Percentiles rank a stretch among this genome's conserved stretches.
These are phyloP conservation scores for Meloidogyne exigua DNA, from an alignment of 1,140 invertebrate genomes.

Conservation along the genomic window DNA sequence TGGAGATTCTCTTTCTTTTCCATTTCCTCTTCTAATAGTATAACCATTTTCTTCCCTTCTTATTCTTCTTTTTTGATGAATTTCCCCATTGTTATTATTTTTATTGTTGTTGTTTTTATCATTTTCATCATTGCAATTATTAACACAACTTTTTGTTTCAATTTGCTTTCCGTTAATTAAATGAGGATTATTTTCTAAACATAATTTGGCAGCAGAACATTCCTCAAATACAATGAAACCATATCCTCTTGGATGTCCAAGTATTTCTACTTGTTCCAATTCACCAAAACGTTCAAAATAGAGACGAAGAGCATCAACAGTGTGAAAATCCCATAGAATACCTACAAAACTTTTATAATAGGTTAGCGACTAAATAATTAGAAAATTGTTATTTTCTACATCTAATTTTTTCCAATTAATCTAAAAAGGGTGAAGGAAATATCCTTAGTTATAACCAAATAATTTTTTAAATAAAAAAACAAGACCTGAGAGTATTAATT, in stretches of 20 bases:
- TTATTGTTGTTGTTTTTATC: neutral
- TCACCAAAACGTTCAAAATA: conserved; percentile 54
- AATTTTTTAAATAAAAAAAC: neutral
- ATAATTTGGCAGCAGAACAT: conserved; percentile 29
- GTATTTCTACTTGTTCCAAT: conserved; percentile 54
- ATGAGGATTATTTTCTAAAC: conserved; percentile 37
- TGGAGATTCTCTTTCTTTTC: too few species aligned
- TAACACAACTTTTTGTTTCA: conserved; percentile 26
- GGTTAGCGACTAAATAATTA: too few species aligned
- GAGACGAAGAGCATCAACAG: conserved; percentile 47
- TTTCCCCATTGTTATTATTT: neutral
- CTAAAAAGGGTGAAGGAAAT: too few species aligned
- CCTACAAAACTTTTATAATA: conserved; percentile 26
- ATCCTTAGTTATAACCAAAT: too few species aligned
- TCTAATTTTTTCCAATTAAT: too few species aligned
- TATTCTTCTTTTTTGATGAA: neutral
- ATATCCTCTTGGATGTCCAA: conserved; percentile 45
- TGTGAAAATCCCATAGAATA: conserved; percentile 53
- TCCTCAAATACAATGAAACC: conserved; percentile 53
- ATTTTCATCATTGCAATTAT: too few species aligned
- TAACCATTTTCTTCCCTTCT: neutral
- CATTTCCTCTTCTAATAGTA: too few species aligned
- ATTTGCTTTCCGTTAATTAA: conserved; percentile 43
- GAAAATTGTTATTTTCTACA: too few species aligned
- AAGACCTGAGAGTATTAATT: conserved; percentile 46